Evolutionary conservation across 30 jellyfish, hydroid and myxozoan genomes (phyloP), one percentile per base, ranked within the genome.

Genomic region (Cassiopea xamachana): DNA sequence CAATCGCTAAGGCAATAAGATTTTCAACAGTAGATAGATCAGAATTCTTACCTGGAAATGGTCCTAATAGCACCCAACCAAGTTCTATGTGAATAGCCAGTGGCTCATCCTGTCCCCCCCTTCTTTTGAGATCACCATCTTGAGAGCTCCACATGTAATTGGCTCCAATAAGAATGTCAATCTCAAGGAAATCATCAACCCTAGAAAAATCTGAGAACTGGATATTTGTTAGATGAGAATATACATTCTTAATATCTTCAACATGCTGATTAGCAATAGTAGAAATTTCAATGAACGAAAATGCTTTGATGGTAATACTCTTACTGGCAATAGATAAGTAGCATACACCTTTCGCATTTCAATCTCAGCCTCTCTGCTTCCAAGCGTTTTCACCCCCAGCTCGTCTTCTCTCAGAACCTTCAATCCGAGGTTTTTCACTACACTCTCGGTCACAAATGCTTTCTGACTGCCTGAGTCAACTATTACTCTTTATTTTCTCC

Each of bases 101-200:
- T 48, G 87, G 93, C 14, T 86, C 92, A 49, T 83, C 76, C 59
- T 48, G 92, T 84, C 92, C 92, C 76, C 92, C 70, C 92, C 39
- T 27, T 27, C 39, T 47, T 83, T 68, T 83, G 1, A 59, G 17
- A 9, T 70, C 47, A 8, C 92, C 85, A 19, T 83, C 77, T 16
- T 69, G 92, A 49, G 48, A 67, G 4, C 8, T 5, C 92, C 92
- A 83, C 7, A 83, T 16, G 58, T 68, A 83, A 44, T 83, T 69
- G 39, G 39, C 39, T 27, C 12, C 85, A 83, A 69, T 46, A 46
- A 46, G 59, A 48, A 83, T 70, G 58, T 83, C 84, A 39, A 83
- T 47, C 59, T 83, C 85, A 46, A 83, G 72, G 16, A 55, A 44
- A 15, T 83, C 92, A 5, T 83, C 75, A 48, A 13, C 45, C 86